Percentiles rank a stretch among this genome's conserved stretches.
These are phyloP conservation scores for Apamea crenata DNA, from an alignment of 2,888 invertebrate genomes.

Conservation along the genomic window DNA sequence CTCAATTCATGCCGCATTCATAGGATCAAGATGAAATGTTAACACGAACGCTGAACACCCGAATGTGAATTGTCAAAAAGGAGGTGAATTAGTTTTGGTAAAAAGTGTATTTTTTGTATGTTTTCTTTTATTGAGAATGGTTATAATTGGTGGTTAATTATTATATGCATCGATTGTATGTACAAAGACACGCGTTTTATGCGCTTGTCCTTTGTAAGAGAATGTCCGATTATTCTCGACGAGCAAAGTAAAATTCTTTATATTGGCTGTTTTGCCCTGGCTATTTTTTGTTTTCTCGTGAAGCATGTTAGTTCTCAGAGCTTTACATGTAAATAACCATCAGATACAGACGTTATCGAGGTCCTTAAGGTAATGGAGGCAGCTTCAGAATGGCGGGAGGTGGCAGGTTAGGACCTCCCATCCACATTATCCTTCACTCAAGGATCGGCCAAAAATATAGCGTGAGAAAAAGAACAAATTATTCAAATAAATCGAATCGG, in stretches of 20 bases:
- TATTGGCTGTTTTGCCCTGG: no score
- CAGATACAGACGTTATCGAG: slow-evolving; percentile 26
- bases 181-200: not conserved
- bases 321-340: not conserved
- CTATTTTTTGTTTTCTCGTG: not conserved
- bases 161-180: not conserved
- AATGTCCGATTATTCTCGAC: not conserved
- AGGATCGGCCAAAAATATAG: not conserved
- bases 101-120: not conserved
- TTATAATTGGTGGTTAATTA: not conserved
- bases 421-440: slow-evolving; percentile 2
- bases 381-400: not conserved
- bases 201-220: not conserved
- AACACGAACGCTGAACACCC: slow-evolving; percentile 19
- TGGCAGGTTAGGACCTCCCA: not conserved
- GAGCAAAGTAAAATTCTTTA: not conserved
- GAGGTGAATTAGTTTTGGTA: slow-evolving; percentile 3
- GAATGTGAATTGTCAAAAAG: slow-evolving; percentile 13
- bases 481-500: slow-evolving; percentile 2
- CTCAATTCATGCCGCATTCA: slow-evolving; percentile 29
- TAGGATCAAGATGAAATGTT: slow-evolving; percentile 12
- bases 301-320: not conserved
- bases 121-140: slow-evolving; percentile 2
- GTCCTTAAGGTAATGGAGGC: slow-evolving; percentile 24
- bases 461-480: not conserved